Base-by-base conservation (phyloP, 2,888 invertebrate genomes). In the Heliconius aoede region DNA sequence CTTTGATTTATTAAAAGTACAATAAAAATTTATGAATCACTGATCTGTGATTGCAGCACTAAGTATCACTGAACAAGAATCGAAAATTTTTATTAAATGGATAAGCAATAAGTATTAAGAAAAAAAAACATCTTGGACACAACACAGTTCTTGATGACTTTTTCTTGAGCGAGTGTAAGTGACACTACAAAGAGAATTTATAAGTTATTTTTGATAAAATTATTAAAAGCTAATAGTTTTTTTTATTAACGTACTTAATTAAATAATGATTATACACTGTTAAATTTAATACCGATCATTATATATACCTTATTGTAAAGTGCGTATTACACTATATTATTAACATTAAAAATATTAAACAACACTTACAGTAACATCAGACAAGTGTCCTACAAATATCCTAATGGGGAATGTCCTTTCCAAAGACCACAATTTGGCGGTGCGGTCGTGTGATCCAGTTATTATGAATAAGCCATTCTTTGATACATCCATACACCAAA, bases 331-430 rank as follows among this genome's bases (percentile, higher is more conserved):
- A 55, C 8, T 55, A 58, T 4, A 60, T 4, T 13, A 60, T 28
- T 28, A n/a, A 58, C 28, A 7, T 28, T 26, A 24, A 68, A 51
- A 9, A 28, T 24, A 68, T 8, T 46, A n/a, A 46, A 13, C 51
- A 73, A 32, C 76, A 91, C 95, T 94, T 91, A 98, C 97, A 87
- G 98, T 98, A 30, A 99, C 97, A 93, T 98, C 97, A 86, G 97
- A 96, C 74, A 96, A 96, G 88, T 99, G 99, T 1, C 99, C 99
- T 58, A 97, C 96, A 89, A 98, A 98, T 79, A 98, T 96, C 82
- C 98, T 95, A 1, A 98, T 93, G 13, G 98, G 97, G 87, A 97
- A 97, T 46, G 97, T 97, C 83, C 97, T 95, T 86, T 98, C 98
- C 77, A 97, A 91, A 26, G 96, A 95, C 98, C 98, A 98, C 40